A percentile compares a stretch with the other conserved stretches of the same genome.
Evolutionary conservation across 2,888 invertebrate genomes (phyloP).

Genomic region (Hoplodrina blanda): DNA sequence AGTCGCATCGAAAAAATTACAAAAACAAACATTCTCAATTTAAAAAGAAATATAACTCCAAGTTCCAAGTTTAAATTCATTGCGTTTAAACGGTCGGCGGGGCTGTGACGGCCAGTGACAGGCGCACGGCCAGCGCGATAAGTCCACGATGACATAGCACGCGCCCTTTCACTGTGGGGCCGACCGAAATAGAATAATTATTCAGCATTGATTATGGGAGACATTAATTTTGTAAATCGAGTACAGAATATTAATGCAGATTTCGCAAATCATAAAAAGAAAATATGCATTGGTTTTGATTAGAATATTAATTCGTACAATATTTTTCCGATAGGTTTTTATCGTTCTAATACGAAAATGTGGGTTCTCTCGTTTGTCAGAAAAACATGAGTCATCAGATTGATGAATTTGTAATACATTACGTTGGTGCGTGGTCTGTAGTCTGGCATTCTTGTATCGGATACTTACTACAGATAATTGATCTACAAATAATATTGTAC

Average conservation of each 20-base stretch:
- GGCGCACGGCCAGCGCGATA: conserved; percentile 74
- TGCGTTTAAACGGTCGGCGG: conserved; percentile 61
- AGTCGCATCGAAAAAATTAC: background rate
- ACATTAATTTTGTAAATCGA: conserved; percentile 51
- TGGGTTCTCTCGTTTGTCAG: background rate
- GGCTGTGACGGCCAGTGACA: conserved; percentile 78
- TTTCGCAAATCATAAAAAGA: conserved; percentile 45
- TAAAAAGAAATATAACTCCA: conserved; percentile 42
- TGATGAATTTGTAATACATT: conserved; percentile 39
- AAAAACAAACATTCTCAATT: conserved; percentile 40
- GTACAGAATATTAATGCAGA: conserved; percentile 56
- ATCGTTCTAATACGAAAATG: background rate
- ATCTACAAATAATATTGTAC: no score
- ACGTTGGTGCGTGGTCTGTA: conserved; percentile 4
- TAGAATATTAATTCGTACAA: conserved; percentile 32
- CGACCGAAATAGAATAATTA: conserved; percentile 66
- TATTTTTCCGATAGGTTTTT: conserved; percentile 9
- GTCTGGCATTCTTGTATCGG: background rate
- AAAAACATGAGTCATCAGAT: conserved; percentile 29
- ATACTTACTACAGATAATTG: background rate
- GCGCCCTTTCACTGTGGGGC: conserved; percentile 71
- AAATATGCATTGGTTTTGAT: conserved; percentile 53
- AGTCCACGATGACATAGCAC: conserved; percentile 79
- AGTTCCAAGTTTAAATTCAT: conserved; percentile 61
- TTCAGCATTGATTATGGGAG: conserved; percentile 58